phyloP scores from a whole-genome alignment of 2,797 vertebrate genomes.

The Acanthis flammea region DNA sequence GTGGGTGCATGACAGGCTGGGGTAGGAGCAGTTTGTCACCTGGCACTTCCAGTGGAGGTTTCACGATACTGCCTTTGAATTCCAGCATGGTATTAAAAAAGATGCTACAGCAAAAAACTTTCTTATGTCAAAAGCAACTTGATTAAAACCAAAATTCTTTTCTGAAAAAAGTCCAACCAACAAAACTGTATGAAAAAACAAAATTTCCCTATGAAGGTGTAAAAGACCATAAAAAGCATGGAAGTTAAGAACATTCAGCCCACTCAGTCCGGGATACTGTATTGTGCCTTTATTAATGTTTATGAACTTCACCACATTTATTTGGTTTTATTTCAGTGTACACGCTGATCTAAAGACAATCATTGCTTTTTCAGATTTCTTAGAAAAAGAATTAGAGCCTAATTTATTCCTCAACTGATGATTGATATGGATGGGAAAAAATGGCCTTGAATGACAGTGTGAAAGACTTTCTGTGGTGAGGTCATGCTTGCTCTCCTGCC shows the following conservation, averaged over 20 bases:
- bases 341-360: background rate
- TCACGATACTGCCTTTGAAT: background rate
- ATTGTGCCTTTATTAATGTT: background rate
- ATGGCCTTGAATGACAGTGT: background rate
- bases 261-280: background rate
- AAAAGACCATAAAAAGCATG: background rate
- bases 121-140: background rate
- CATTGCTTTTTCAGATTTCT: background rate
- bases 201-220: background rate
- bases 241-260: background rate
- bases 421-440: background rate
- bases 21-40: background rate
- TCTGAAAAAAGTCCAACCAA: background rate
- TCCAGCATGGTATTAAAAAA: background rate
- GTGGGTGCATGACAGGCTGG: background rate
- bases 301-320: background rate
- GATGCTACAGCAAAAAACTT: background rate
- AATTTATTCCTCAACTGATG: background rate
- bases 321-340: background rate
- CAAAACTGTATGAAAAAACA: background rate
- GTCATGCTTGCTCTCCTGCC: background rate
- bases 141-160: background rate
- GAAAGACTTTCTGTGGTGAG: background rate
- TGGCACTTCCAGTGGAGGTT: background rate
- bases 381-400: background rate